Evolutionary conservation across 2,113 vertebrate genomes (phyloP).

Genomic region (Montifringilla adamsi): DNA sequence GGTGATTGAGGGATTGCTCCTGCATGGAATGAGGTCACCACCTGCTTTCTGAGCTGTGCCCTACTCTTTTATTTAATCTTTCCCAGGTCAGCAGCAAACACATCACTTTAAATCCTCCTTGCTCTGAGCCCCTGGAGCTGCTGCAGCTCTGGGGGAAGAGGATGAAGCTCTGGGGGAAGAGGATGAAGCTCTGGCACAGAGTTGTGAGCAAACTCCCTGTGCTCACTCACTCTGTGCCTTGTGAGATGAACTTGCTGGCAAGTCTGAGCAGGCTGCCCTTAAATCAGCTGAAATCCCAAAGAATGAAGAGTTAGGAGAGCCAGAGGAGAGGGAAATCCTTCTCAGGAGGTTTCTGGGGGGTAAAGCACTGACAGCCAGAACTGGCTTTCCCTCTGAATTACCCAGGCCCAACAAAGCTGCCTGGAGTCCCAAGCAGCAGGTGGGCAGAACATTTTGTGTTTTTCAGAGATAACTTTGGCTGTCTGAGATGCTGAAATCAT

Average conservation of each 20-base stretch:
- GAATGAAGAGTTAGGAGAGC: background rate
- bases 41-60: background rate
- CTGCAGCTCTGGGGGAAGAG: background rate
- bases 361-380: background rate
- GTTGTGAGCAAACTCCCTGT: background rate
- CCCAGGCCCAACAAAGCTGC: background rate
- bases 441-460: background rate
- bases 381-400: background rate
- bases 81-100: background rate
- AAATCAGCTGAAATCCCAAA: background rate
- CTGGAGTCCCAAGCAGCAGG: background rate
- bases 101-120: background rate
- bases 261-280: background rate
- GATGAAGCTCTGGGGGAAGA: background rate
- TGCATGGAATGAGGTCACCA: rapidly evolving
- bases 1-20: background rate
- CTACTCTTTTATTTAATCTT: background rate
- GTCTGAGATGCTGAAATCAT: background rate
- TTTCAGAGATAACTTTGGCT: background rate
- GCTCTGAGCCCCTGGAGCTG: background rate
- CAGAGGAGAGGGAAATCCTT: slow-evolving; percentile 3
- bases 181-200: background rate
- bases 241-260: background rate
- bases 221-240: background rate
- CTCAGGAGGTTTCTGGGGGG: background rate